Evolutionary conservation across 1,140 invertebrate genomes (phyloP), one percentile per base, ranked within the genome.

Genomic region (Hestina assimilis): DNA sequence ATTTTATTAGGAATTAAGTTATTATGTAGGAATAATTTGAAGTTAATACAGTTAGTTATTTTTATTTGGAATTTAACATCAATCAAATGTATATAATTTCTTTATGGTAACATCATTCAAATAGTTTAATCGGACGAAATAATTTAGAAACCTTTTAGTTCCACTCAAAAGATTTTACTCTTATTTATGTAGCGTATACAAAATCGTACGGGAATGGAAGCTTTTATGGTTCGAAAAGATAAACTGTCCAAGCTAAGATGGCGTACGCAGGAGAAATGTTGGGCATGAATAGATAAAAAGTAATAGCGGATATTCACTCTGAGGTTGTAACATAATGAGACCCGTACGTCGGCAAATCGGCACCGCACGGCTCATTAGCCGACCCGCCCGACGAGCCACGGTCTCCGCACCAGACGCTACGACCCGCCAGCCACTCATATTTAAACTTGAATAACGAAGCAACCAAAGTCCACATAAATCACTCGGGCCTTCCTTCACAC

Each of bases 401-500:
- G 26, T 23, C 26, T 45, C 52, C 17, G 15, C 42, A 38, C 21
- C 15, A 54, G 45, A 48, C 46, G 45, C 9, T 24, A 19, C 40
- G 47, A 40, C 50, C 53, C 35, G 54, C 56, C 41, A 41, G 28
- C 58, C 40, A 35, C 58, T 73, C 66, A 78, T 79, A 82, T 82
- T 82, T 76, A 80, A 80, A 82, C 74, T 85, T 69, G 67, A 78
- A 75, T 72, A 56, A 70, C 63, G 55, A 52, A 46, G 41, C 28
- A 52, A 54, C 67, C 60, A 43, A 61, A 66, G 57, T 63, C 58
- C 50, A 59, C 69, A 84, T 84, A 82, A 84, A 84, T 87, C 78
- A 83, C 63, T 43, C 40, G 35, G 58, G 59, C 69, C 68, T 79
- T 81, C 68, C 71, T 80, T 79, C 72, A 77, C 76, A 80, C 74